Percentiles rank a stretch among this genome's conserved stretches.
phyloP scores from a whole-genome alignment of 2,888 invertebrate species.

The Caenorhabditis virilis region DNA sequence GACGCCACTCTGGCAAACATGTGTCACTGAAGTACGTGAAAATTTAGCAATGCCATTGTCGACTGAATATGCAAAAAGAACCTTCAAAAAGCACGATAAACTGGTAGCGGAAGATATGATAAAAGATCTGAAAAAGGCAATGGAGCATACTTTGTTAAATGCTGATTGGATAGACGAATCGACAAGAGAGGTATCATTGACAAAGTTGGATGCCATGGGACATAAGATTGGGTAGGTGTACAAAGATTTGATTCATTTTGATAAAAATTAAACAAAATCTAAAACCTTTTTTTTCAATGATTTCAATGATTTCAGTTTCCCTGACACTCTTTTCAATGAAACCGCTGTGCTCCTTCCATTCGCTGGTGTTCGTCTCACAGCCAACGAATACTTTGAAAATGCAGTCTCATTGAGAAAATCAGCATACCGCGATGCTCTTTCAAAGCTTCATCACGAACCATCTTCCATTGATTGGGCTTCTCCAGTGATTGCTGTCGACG shows the following conservation, averaged over 20 bases:
- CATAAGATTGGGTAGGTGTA: slow-evolving; percentile 52
- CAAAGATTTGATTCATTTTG: slow-evolving; percentile 3
- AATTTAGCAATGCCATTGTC: slow-evolving; percentile 56
- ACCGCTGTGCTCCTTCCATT: slow-evolving; percentile 50
- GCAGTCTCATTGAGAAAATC: slow-evolving; percentile 50
- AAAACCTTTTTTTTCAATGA: no score
- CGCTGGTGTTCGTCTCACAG: slow-evolving; percentile 51
- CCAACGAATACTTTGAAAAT: slow-evolving; percentile 58
- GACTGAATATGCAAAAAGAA: slow-evolving; percentile 51
- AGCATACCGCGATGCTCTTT: slow-evolving; percentile 35
- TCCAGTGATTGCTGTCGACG: slow-evolving; percentile 56
- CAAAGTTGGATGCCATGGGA: slow-evolving; percentile 56
- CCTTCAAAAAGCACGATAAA: slow-evolving; percentile 24
- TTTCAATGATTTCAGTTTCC: no score
- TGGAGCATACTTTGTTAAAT: slow-evolving; percentile 54
- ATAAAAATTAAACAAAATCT: no score
- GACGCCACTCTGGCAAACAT: slow-evolving; percentile 52
- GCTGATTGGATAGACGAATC: slow-evolving; percentile 64
- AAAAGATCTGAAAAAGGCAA: slow-evolving; percentile 47
- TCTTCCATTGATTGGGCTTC: slow-evolving; percentile 49
- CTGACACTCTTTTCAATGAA: slow-evolving; percentile 51
- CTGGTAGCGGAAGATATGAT: slow-evolving; percentile 49
- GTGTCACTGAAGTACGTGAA: slow-evolving; percentile 55
- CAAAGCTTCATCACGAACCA: slow-evolving; percentile 35
- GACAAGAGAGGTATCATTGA: slow-evolving; percentile 54